Evolutionary conservation across 2,797 vertebrate species (phyloP).

Genomic region (Neomorphus geoffroyi): DNA sequence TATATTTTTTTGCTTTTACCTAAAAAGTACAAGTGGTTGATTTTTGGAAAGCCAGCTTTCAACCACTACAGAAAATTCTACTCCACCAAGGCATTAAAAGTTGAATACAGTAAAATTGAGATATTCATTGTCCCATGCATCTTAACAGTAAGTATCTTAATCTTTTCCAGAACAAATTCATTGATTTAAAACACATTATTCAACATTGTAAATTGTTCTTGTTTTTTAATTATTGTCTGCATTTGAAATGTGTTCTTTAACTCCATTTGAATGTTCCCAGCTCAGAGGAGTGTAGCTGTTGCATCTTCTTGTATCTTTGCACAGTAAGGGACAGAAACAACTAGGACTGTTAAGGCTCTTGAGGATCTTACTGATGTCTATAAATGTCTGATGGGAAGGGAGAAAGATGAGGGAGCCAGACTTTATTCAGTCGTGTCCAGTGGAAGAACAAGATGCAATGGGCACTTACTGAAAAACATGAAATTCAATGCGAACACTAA

Average conservation of each 20-base stretch:
- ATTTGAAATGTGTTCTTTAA: neutral
- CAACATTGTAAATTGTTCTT: neutral
- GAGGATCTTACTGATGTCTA: neutral
- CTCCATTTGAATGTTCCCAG: neutral
- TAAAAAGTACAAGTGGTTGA: neutral
- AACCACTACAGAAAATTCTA: neutral
- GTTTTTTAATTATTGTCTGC: neutral
- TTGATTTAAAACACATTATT: neutral
- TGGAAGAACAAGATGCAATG: neutral
- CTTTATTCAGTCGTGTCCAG: neutral
- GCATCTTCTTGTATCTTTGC: neutral
- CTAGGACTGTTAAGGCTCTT: neutral
- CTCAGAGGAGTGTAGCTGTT: neutral
- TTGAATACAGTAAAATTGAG: neutral
- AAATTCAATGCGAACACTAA: neutral
- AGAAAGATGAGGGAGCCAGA: neutral
- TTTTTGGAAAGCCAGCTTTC: neutral
- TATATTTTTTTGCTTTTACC: neutral
- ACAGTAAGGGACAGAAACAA: neutral
- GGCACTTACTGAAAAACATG: neutral
- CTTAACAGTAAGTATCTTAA: neutral
- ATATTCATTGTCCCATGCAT: neutral
- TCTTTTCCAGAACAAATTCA: neutral
- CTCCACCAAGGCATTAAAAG: neutral
- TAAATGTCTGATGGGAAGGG: neutral